Evolutionary conservation across 2,797 vertebrate genomes (phyloP).

Genomic region (Orestias chungarensis): DNA sequence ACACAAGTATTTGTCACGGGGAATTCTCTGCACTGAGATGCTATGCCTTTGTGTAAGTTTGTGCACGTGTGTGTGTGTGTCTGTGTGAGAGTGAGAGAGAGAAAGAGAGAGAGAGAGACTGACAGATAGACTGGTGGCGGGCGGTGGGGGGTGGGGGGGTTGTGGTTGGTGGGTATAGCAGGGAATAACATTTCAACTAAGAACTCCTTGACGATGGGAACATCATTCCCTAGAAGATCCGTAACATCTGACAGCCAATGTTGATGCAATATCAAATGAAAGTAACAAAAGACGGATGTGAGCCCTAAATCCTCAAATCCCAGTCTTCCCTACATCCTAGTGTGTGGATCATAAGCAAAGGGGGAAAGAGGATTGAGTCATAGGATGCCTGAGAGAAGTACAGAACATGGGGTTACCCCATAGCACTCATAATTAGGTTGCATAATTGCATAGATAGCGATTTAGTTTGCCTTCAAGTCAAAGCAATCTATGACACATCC

Average conservation of each 20-base stretch:
- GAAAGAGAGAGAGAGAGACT: too few species aligned
- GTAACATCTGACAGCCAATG: slow-evolving; percentile 31
- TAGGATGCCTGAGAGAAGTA: slow-evolving; percentile 67
- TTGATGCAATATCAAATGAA: slow-evolving; percentile 30
- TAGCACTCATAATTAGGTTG: slow-evolving; percentile 69
- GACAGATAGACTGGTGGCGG: too few species aligned
- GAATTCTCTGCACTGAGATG: slow-evolving; percentile 12
- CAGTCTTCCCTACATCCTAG: slow-evolving; percentile 27
- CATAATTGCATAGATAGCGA: slow-evolving; percentile 74
- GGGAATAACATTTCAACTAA: slow-evolving; percentile 28
- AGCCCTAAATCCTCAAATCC: slow-evolving; percentile 39
- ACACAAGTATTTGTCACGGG: slow-evolving; percentile 10
- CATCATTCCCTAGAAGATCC: slow-evolving; percentile 23
- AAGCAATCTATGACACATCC: slow-evolving; percentile 56
- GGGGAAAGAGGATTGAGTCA: slow-evolving; percentile 53
- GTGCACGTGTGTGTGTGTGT: too few species aligned
- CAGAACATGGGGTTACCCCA: slow-evolving; percentile 48
- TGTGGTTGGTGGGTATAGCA: too few species aligned
- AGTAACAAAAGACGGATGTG: slow-evolving; percentile 47
- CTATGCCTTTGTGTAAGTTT: too few species aligned
- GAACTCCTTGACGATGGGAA: slow-evolving; percentile 21
- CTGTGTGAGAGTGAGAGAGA: too few species aligned
- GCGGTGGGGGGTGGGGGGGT: slow-evolving; percentile 3
- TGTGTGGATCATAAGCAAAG: slow-evolving; percentile 35
- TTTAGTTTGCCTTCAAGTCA: slow-evolving; percentile 66